A percentile compares a stretch with the other conserved stretches of the same genome.
phyloP scores from a whole-genome alignment of 1,140 invertebrate genomes.

The Zelostemma sp. region DNA sequence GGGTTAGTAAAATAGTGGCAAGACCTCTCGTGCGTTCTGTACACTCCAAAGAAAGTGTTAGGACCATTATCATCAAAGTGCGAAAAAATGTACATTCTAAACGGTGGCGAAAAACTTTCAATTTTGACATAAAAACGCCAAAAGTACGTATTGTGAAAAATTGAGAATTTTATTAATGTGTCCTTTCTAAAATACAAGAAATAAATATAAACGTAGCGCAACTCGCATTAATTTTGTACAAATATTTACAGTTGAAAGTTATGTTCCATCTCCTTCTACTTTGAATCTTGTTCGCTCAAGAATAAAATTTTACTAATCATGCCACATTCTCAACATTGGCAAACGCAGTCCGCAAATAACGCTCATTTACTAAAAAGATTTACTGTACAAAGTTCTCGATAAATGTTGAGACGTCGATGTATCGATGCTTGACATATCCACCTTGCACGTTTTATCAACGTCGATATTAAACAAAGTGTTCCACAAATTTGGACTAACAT shows the following conservation, averaged over 20 bases:
- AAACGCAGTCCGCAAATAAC: conserved; percentile 47
- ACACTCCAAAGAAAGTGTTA: conserved; percentile 11
- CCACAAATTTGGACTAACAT: conserved; percentile 15
- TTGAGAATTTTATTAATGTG: conserved; percentile 15
- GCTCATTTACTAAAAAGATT: conserved; percentile 61
- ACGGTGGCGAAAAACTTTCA: too few relatives aligned
- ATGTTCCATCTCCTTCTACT: background rate
- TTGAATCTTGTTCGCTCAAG: background rate
- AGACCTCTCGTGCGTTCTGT: conserved; percentile 21
- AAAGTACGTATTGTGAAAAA: background rate
- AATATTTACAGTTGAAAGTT: background rate
- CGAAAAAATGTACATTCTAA: conserved; percentile 6
- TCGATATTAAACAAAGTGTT: conserved; percentile 15
- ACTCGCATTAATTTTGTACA: background rate
- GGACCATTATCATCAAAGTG: background rate
- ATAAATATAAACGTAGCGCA: background rate
- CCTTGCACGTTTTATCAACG: background rate
- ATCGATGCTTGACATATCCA: conserved; percentile 44
- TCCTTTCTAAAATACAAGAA: background rate
- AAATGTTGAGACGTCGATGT: conserved; percentile 19
- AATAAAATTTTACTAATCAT: conserved; percentile 7
- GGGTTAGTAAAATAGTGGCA: conserved; percentile 33
- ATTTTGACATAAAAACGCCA: background rate
- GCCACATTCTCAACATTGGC: background rate
- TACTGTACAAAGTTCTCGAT: conserved; percentile 53